phyloP scores from a whole-genome alignment of 1,140 invertebrate species.

The Hestina assimilis region DNA sequence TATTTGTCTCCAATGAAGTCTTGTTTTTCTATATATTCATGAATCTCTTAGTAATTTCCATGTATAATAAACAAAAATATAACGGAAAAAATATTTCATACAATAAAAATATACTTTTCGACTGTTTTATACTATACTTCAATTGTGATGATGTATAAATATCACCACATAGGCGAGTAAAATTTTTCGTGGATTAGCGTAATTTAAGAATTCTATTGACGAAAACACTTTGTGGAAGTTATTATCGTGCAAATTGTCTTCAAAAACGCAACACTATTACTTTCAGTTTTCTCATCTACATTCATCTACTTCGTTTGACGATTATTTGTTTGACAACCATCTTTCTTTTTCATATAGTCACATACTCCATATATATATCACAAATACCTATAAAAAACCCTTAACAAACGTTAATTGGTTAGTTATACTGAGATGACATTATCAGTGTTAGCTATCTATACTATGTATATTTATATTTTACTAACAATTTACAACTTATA shows the following conservation, averaged over 20 bases:
- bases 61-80: not conserved
- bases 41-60: conserved; percentile 23
- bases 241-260: not conserved
- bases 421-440: conserved; percentile 19
- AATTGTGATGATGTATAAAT: conserved; percentile 7
- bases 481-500: not conserved
- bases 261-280: not conserved
- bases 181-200: not conserved
- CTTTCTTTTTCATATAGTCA: conserved; percentile 4
- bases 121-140: not conserved
- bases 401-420: not conserved
- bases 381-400: conserved; percentile 19
- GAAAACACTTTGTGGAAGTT: not conserved
- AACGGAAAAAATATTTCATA: not conserved
- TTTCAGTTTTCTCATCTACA: not conserved
- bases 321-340: conserved; percentile 22
- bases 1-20: conserved; percentile 66
- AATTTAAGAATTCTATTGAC: not conserved
- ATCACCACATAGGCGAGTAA: not conserved
- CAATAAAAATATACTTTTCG: not conserved
- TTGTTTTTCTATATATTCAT: conserved; percentile 60
- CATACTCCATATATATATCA: conserved; percentile 12
- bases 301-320: not conserved
- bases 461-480: not conserved
- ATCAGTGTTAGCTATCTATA: not conserved